Base-by-base conservation (phyloP, 1,140 invertebrate species). In the Monochamus saltuarius region DNA sequence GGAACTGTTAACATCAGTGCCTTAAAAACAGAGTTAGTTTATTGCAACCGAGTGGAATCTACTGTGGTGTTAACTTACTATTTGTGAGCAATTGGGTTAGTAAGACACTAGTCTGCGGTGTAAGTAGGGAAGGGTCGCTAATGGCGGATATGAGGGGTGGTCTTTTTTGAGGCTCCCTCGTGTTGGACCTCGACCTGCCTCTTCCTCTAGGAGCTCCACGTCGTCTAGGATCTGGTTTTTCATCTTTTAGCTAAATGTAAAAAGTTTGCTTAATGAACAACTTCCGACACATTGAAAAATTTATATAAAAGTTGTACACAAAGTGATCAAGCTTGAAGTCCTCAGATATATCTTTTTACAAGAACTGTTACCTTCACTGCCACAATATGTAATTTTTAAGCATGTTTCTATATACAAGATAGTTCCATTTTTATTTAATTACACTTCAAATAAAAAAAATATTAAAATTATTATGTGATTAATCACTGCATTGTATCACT, bases 1-100 rank as follows among this genome's bases (percentile, higher is more conserved):
- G 13, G 50, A 29, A 22, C 43, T 40, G 16, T 22, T 59, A 9
- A 53, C n/a, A 10, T 47, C 42, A 17, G 54, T 49, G 49, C 29
- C 60, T 62, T 47, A 14, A 55, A 61, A 43, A 43, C 22, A 29
- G 22, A 29, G 22, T 29, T 29, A 29, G 6, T 29, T 29, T 29
- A 29, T 29, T 29, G 22, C 2, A 29, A 29, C 22, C 22, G 22
- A 29, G 6, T 6, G 6, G 6, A 29, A 29, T 29, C 2, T 29
- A 29, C 22, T 29, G 22, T 29, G 2, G 22, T 29, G 2, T 2
- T 29, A 29, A 29, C 64, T 66, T 61, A 74, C 71, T 68, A 45
- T 65, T 71, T 40, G 84, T 86, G 55, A 88, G 80, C 59, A 88
- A 77, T 66, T 87, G 85, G 36, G 86, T 84, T 22, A 88, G 78